These are phyloP conservation scores for Corydoras maculifer DNA, from an alignment of 2,113 vertebrate species.

Conservation along the genomic window DNA sequence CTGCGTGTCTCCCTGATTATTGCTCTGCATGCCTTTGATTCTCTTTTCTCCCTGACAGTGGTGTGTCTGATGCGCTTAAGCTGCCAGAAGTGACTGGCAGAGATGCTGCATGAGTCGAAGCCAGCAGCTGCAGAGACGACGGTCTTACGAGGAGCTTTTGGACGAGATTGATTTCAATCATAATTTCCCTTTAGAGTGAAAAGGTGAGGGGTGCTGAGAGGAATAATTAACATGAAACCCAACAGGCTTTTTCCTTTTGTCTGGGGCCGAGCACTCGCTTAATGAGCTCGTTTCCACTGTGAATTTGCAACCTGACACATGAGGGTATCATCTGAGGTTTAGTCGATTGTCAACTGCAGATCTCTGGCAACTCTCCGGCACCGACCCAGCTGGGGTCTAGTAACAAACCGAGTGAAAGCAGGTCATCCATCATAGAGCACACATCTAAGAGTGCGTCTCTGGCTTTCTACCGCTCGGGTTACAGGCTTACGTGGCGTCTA, in stretches of 20 bases:
- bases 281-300: slow-evolving; percentile 34
- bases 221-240: slow-evolving; percentile 38
- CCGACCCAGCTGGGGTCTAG: slow-evolving; percentile 49
- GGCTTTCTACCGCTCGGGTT: too few species aligned
- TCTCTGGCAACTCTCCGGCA: slow-evolving; percentile 65
- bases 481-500: too few species aligned
- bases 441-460: too few species aligned
- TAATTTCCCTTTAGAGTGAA: slow-evolving; percentile 46
- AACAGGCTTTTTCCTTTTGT: slow-evolving; percentile 19
- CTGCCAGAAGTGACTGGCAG: slow-evolving; percentile 48
- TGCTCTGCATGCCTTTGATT: slow-evolving; percentile 42
- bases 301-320: slow-evolving; percentile 18
- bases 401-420: too few species aligned
- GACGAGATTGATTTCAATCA: slow-evolving; percentile 61
- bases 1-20: slow-evolving; percentile 39
- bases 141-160: slow-evolving; percentile 39
- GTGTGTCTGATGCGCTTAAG: slow-evolving; percentile 43
- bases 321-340: slow-evolving; percentile 1
- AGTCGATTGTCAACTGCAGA: slow-evolving; percentile 21
- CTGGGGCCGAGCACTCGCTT: slow-evolving; percentile 22
- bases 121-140: slow-evolving; percentile 56
- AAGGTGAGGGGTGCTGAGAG: slow-evolving; percentile 32
- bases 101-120: slow-evolving; percentile 43
- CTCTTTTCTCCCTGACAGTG: slow-evolving; percentile 36
- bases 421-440: too few species aligned